Percentiles rank a stretch among this genome's conserved stretches.
Conservation (phyloP, 2,113 vertebrate species). For the Cryptomyrus ogoouensis region DNA sequence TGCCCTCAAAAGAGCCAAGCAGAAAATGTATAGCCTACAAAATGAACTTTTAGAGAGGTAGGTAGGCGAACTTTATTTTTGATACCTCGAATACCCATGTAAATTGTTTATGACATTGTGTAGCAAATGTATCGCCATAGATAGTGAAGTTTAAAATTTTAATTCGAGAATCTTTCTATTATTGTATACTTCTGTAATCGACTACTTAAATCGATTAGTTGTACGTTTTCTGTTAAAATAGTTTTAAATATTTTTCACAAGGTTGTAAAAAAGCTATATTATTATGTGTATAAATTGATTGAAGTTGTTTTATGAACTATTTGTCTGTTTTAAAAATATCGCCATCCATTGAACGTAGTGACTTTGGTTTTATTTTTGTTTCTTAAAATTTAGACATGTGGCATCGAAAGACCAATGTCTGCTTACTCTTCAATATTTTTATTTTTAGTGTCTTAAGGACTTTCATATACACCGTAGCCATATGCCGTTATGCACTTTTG, state of each 20-base stretch:
- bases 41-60: conserved; percentile 43
- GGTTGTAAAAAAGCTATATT: neutral
- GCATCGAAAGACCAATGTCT: neutral
- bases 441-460: neutral
- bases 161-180: neutral
- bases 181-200: neutral
- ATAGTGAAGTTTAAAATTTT: neutral
- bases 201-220: neutral
- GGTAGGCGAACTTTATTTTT: conserved; percentile 24
- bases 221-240: neutral
- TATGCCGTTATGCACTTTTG: neutral
- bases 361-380: neutral
- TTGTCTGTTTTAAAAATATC: neutral
- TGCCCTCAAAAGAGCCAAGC: conserved; percentile 53
- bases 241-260: neutral
- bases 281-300: neutral
- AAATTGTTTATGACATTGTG: neutral
- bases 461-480: neutral
- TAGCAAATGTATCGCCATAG: neutral
- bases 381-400: neutral
- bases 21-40: conserved; percentile 50
- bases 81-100: neutral
- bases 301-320: neutral
- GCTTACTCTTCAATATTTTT: neutral
- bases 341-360: neutral